Conservation (phyloP, 2,113 vertebrate species). For the Cisticola juncidis region DNA sequence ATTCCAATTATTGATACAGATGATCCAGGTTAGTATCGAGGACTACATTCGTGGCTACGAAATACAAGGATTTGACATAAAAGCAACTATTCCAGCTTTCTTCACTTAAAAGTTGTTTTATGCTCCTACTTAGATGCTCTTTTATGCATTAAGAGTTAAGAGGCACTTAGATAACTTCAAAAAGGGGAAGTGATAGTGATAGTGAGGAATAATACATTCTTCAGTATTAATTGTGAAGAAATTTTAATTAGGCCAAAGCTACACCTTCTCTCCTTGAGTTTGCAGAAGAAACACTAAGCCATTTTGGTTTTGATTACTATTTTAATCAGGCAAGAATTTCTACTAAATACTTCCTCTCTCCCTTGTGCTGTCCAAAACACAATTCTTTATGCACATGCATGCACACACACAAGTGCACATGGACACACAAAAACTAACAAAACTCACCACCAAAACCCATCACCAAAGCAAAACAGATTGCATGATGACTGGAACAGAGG, state of each 20-base stretch:
- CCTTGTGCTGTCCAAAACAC: background rate
- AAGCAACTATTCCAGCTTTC: background rate
- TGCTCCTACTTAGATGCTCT: background rate
- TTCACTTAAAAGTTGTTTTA: background rate
- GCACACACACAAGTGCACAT: fast-evolving
- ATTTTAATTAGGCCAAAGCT: background rate
- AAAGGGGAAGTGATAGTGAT: background rate
- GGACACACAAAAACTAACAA: background rate
- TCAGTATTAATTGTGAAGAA: background rate
- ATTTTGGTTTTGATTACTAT: background rate
- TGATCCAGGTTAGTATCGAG: background rate
- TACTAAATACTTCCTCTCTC: background rate
- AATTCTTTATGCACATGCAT: background rate
- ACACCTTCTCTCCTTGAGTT: background rate
- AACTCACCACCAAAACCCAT: background rate
- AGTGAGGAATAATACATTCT: background rate
- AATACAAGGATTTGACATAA: background rate
- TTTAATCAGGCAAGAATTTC: background rate
- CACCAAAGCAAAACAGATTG: background rate
- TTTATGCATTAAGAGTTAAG: background rate
- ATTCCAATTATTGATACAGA: background rate
- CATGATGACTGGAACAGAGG: background rate
- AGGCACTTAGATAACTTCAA: background rate
- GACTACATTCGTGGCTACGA: background rate
- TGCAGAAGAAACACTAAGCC: background rate